A percentile compares a stretch with the other conserved stretches of the same genome.
phyloP scores from a whole-genome alignment of 1,140 invertebrate species.

The Nylanderia fulva region DNA sequence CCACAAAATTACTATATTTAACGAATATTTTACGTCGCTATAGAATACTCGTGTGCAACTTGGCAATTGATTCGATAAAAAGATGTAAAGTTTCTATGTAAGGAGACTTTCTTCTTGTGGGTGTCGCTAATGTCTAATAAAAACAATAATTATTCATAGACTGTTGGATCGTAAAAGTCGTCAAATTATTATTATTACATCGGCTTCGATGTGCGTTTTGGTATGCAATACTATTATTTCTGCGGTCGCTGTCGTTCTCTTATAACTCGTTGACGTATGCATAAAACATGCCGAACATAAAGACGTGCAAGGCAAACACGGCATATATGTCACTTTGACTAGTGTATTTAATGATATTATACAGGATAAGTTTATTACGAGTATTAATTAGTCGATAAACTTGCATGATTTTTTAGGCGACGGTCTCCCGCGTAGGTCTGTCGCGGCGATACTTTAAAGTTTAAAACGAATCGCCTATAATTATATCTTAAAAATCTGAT shows the following conservation, averaged over 20 bases:
- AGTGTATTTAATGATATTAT: slow-evolving; percentile 80
- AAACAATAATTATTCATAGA: slow-evolving; percentile 3
- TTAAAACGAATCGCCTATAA: slow-evolving; percentile 4
- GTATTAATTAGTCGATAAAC: slow-evolving; percentile 68
- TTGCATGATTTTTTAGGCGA: slow-evolving; percentile 59
- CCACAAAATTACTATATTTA: slow-evolving; percentile 1
- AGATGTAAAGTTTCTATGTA: background rate
- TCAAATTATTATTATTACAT: background rate
- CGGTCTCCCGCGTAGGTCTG: slow-evolving; percentile 46
- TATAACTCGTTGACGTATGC: background rate
- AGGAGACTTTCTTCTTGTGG: background rate
- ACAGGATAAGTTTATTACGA: slow-evolving; percentile 77
- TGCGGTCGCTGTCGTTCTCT: background rate
- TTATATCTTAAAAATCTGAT: background rate
- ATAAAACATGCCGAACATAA: background rate
- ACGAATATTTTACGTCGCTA: slow-evolving; percentile 1
- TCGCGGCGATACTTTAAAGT: slow-evolving; percentile 2
- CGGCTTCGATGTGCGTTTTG: background rate
- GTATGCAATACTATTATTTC: background rate
- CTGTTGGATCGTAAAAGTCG: background rate
- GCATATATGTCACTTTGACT: slow-evolving; percentile 75
- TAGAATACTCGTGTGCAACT: background rate
- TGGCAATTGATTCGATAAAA: background rate
- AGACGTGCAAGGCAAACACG: slow-evolving; percentile 31
- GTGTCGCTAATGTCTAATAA: slow-evolving; percentile 4